Evolutionary conservation across 2,797 vertebrate species (phyloP), one percentile per base, ranked within the genome.

Genomic region (Chrosomus eos): DNA sequence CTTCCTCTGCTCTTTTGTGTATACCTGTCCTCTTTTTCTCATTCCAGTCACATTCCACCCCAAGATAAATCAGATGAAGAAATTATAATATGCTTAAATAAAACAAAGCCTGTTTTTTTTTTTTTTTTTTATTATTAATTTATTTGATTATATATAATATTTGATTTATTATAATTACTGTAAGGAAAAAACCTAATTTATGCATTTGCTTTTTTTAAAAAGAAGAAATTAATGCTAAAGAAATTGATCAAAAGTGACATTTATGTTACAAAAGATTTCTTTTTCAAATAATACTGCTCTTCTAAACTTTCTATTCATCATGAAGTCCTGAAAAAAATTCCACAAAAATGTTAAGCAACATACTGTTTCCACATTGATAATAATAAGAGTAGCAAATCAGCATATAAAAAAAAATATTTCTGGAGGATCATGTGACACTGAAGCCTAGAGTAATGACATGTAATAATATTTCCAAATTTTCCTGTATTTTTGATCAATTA

Each of bases 1-100:
- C 31, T 40, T 53, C 60, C 11, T 80, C 58, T 58, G 55, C 21
- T 80, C 81, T 71, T 58, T 85, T 78, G 66, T 82, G 36, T 83
- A 1, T 70, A 84, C 75, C 83, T 79, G 83, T 62, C 21, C 19
- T 18, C 36, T 19, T 62, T 82, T 67, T 36, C 14, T 26, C 66
- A 16, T n/a, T 68, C 16, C 3, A 4, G 23, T 58, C 79, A 28
- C 18, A 55, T 81, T 58, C 71, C 23, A 71, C 11, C 16, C 16
- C 48, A 14, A 16, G 36, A n/a, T 53, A 5, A 10, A 53, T 68
- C 0, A 5, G 21, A 36, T 26, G 14, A 53, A 26, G 33, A 75
- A n/a, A 55, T 75, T 1, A 23, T 36, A 16, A 36, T 55, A n/a
- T 75, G 72, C 28, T 74, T 21, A 14, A 51, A 33, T 2, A 74